Evolutionary conservation across 2,797 vertebrate species (phyloP), one percentile per base, ranked within the genome.

Genomic region (Clamator glandarius): DNA sequence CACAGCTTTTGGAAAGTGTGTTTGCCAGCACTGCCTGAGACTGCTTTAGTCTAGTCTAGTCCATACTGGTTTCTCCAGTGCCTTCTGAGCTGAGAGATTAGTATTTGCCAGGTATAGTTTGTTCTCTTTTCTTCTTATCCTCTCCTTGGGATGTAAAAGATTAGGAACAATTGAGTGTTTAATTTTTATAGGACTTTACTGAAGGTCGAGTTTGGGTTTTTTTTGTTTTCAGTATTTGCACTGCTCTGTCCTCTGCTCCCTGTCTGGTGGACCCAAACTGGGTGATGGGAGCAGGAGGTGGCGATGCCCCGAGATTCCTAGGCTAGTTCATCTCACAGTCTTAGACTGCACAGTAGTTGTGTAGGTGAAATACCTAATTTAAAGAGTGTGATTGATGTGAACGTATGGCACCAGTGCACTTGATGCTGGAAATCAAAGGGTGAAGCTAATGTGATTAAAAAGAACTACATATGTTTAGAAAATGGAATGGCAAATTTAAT

Each of bases 321-420:
- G 68, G 17, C 3, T 55, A 25, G 26, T 51, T 33, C 7, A 1
- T 61, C 21, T 28, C 44, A 7, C 5, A 0, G 7, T 48, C n/a
- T 44, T 20, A 46, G 31, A 26, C 25, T 50, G 11, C 54, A 18
- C 15, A 10, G 54, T 11, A 26, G 29, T 46, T 61, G 17, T 1
- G 18, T 7, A 55, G 28, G 9, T 89, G 64, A 84, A 63, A 41
- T 54, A n/a, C 19, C 44, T 44, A 1, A 26, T 66, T 36, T 81
- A 48, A 62, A 51, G 16, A 25, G 23, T 12, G 15, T 28, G 36
- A 23, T 14, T 8, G 3, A 15, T 48, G 18, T 35, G 35, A 12
- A 20, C 8, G 20, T 0, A 0, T 42, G 28, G 12, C 55, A 70
- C 12, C 75, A n/a, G 25, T 2, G 1, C 13, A 3, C 33, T 55